phyloP scores from a whole-genome alignment of 2,113 vertebrate species.

The Anser brachyrhynchus region DNA sequence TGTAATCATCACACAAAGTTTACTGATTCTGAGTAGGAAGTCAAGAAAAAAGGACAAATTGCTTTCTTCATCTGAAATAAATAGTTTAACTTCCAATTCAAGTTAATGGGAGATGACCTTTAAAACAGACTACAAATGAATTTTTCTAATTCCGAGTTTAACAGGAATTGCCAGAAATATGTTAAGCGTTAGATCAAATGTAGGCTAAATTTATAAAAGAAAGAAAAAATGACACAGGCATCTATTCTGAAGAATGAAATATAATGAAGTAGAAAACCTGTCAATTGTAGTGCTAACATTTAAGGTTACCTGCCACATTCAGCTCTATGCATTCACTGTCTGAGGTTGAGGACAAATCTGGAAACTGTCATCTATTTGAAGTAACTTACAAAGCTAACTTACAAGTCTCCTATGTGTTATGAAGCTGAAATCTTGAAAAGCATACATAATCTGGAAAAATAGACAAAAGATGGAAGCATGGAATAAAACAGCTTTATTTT shows the following conservation, averaged over 20 bases:
- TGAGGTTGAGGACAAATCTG: neutral
- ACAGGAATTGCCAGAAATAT: neutral
- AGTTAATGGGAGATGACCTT: neutral
- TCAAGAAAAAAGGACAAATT: neutral
- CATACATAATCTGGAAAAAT: neutral
- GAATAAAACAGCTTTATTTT: conserved; percentile 30
- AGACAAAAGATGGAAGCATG: conserved; percentile 24
- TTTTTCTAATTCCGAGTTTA: neutral
- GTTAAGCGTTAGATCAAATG: neutral
- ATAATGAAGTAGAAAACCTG: neutral
- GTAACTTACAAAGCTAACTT: neutral
- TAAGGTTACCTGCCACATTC: neutral
- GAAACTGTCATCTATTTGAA: neutral
- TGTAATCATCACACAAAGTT: neutral
- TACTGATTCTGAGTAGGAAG: neutral
- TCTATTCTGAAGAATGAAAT: neutral
- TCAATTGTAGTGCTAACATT: neutral
- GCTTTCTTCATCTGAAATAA: neutral
- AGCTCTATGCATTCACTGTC: neutral
- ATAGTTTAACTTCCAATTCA: neutral
- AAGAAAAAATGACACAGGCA: neutral
- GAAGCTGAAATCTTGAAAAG: neutral
- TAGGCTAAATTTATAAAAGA: neutral
- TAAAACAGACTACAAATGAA: neutral
- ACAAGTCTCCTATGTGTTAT: neutral